These are phyloP conservation scores for Rattus rattus DNA, from an alignment of 2,113 vertebrate species.

Conservation along the genomic window DNA sequence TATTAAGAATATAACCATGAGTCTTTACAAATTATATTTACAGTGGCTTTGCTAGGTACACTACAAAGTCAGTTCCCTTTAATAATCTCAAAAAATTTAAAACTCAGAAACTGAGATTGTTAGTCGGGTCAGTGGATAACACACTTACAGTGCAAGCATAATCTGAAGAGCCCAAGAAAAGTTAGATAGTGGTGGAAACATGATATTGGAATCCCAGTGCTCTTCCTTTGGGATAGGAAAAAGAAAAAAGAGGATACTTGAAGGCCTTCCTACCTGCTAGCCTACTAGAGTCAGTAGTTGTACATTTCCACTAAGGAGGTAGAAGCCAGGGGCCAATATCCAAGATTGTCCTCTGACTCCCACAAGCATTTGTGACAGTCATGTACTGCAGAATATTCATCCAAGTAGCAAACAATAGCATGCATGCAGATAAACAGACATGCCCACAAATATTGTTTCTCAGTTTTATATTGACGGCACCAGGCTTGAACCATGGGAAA, in stretches of 20 bases:
- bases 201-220: neutral
- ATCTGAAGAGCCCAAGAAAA: neutral
- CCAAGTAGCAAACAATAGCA: neutral
- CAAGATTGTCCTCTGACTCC: neutral
- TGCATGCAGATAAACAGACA: too few relatives aligned
- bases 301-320: neutral
- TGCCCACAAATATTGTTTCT: neutral
- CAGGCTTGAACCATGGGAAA: neutral
- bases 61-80: neutral
- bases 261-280: neutral
- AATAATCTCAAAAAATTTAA: neutral
- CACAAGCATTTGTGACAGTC: neutral
- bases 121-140: neutral
- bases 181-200: neutral
- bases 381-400: neutral
- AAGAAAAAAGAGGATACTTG: neutral
- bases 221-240: neutral
- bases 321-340: neutral
- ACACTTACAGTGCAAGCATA: too few relatives aligned
- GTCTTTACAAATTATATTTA: neutral
- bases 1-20: accelerated
- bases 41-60: neutral
- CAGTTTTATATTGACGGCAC: neutral
- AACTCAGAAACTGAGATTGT: neutral
- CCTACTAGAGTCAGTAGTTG: neutral